Evolutionary conservation across 2,888 invertebrate genomes (phyloP).

Genomic region (Eupsilia transversa): DNA sequence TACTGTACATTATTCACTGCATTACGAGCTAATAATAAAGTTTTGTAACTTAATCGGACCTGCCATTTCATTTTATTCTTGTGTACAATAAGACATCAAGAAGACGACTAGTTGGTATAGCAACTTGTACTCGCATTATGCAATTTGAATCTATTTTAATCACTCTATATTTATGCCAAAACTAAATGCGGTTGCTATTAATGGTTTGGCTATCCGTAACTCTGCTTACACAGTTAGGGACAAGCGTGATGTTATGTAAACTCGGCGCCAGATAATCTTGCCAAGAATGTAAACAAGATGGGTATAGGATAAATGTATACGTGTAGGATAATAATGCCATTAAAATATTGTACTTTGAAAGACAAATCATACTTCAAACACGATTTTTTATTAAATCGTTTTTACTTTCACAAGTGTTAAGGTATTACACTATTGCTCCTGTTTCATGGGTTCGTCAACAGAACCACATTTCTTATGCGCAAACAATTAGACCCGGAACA

Average conservation of each 20-base stretch:
- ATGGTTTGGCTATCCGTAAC: slow-evolving; percentile 36
- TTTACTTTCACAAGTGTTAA: neutral
- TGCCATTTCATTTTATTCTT: slow-evolving; percentile 4
- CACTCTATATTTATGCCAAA: slow-evolving; percentile 53
- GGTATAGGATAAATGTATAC: slow-evolving; percentile 44
- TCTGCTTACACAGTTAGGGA: slow-evolving; percentile 46
- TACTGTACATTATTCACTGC: neutral
- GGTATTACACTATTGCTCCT: neutral
- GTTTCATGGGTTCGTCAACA: neutral
- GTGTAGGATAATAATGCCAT: slow-evolving; percentile 33
- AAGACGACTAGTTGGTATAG: neutral
- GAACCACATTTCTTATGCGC: neutral
- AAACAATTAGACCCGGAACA: neutral
- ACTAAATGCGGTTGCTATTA: slow-evolving; percentile 48
- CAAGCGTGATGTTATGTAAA: slow-evolving; percentile 46
- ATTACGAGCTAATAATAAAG: neutral
- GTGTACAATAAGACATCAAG: neutral
- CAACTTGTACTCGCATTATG: slow-evolving; percentile 37
- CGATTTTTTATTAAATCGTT: neutral
- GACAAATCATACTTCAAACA: slow-evolving; percentile 8
- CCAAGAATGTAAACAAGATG: slow-evolving; percentile 58
- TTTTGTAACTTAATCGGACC: slow-evolving; percentile 6
- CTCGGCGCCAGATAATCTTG: slow-evolving; percentile 57
- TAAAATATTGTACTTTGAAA: slow-evolving; percentile 26
- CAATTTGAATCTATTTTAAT: slow-evolving; percentile 50